phyloP scores from a whole-genome alignment of 1,140 invertebrate species.

The Arion vulgaris region DNA sequence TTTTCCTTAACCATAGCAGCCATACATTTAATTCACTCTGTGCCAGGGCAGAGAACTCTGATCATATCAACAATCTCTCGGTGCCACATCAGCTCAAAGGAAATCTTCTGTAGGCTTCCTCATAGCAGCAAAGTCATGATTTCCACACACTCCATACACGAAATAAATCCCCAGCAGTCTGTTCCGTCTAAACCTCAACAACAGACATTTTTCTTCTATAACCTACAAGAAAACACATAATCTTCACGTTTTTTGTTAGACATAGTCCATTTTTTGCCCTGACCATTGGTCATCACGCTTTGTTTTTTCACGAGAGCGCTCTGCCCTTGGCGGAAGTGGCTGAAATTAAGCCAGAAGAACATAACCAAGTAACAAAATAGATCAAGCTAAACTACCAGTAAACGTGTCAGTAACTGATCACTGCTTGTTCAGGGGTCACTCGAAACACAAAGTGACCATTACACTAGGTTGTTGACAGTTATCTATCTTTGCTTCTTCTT shows the following conservation, averaged over 20 bases:
- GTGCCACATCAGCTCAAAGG: neutral
- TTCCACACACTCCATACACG: neutral
- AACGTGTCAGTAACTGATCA: neutral
- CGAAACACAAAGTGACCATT: too few species aligned
- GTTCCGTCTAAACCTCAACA: neutral
- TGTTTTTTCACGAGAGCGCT: conserved; percentile 29
- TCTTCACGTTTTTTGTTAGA: conserved; percentile 18
- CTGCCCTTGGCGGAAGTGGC: conserved; percentile 6
- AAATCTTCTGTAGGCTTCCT: neutral
- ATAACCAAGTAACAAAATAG: neutral
- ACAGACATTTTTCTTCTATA: neutral
- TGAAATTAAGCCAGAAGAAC: neutral
- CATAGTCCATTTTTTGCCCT: neutral
- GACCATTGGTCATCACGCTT: conserved; percentile 27
- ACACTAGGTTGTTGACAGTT: too few species aligned
- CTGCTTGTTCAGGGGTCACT: neutral
- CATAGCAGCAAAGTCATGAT: conserved; percentile 2
- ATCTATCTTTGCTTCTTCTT: too few species aligned
- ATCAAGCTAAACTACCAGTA: neutral
- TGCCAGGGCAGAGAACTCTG: neutral
- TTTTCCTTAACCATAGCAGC: too few species aligned
- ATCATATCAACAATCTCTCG: neutral
- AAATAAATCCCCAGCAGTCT: neutral
- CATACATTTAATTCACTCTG: neutral
- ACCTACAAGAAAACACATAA: neutral